Evolutionary conservation across 2,888 invertebrate species (phyloP), one percentile per base, ranked within the genome.

Genomic region (Metellina segmentata): DNA sequence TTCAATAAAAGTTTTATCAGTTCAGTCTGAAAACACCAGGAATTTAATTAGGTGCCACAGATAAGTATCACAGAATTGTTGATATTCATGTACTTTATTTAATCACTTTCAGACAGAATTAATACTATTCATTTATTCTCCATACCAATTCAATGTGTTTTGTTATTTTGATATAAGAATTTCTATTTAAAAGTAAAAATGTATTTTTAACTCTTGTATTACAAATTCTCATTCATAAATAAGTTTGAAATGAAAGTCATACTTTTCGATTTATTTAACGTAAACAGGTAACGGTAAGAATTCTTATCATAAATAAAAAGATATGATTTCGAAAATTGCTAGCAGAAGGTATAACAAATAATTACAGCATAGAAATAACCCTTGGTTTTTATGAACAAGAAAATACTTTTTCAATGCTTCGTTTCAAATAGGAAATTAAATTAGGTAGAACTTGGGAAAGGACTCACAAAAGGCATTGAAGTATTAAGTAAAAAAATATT

Each of bases 401-500:
- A 61, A 61, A 8, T 8, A 6, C 9, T 61, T 61, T 61, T 61
- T 61, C 61, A 61, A 16, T 61, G 61, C 61, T 61, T 61, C 61
- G 61, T 61, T 61, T 61, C 11, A 61, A 61, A 79, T 11, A 61
- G 79, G 7, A 79, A 79, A 79, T 79, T 79, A 79, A 79, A 79
- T 79, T 79, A 79, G 61, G 61, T 34, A 61, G 61, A 61, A 61
- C 61, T 79, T 13, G 34, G 61, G 61, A 13, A 34, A 53, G 53
- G 53, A 11, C 34, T 61, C 34, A 53, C 53, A 61, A 61, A 74
- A 85, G 83, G 74, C 75, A 20, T 13, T 34, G 53, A 52, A 34
- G 83, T 75, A 85, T 85, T 85, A 85, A 85, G 74, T 53, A 85
- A 75, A 85, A 75, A 74, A 75, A 52, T 8, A 11, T 51, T 52